These are phyloP conservation scores for Cephus rjabovi DNA, from an alignment of 2,888 invertebrate species.

Conservation along the genomic window DNA sequence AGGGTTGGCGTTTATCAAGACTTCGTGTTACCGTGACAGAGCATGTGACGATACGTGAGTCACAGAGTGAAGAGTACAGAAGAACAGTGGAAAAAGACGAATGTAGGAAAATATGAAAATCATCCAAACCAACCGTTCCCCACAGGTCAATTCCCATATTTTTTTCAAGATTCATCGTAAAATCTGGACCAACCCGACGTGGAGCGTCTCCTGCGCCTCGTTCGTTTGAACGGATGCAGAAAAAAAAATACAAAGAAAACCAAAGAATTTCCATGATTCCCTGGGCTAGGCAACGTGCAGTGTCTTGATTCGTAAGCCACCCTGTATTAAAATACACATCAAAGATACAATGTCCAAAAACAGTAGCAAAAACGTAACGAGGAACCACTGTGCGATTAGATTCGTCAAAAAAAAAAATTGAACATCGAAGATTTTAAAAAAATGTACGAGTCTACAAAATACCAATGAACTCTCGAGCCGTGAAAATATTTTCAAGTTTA, in stretches of 20 bases:
- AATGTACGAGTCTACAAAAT: not conserved
- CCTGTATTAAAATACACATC: not conserved
- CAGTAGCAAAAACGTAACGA: not conserved
- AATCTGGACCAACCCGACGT: too few relatives aligned
- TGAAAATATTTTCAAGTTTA: not conserved
- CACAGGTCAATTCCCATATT: not conserved
- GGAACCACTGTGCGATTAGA: not conserved
- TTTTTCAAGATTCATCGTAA: not conserved
- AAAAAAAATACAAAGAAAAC: not conserved
- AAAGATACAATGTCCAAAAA: not conserved
- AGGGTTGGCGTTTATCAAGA: constrained; percentile 3
- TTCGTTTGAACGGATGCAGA: not conserved
- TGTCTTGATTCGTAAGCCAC: not conserved
- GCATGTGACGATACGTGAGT: not conserved
- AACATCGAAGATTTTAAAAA: not conserved
- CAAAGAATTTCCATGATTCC: not conserved
- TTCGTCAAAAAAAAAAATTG: not conserved
- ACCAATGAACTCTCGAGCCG: not conserved
- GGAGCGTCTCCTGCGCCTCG: not conserved
- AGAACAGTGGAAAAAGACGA: not conserved
- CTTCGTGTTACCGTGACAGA: not conserved
- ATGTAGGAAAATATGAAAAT: not conserved
- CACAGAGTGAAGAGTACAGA: not conserved
- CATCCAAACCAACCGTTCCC: not conserved
- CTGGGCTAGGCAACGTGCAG: not conserved